phyloP scores from a whole-genome alignment of 92 coral and sea anemone species.

The Bergia puertoricense region DNA sequence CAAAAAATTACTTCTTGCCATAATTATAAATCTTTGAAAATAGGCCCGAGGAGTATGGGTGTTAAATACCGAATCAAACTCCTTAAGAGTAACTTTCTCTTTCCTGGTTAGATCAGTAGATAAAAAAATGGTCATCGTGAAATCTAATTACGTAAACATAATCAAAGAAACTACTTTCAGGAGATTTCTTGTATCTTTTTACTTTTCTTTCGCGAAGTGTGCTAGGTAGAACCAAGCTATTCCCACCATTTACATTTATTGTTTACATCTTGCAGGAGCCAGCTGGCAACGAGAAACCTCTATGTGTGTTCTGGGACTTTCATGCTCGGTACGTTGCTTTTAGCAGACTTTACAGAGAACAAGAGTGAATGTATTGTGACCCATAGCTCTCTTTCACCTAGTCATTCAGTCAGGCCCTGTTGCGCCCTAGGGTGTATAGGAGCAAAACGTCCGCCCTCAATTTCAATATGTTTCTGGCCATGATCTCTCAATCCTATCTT shows the following conservation, averaged over 20 bases:
- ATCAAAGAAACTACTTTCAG: background rate
- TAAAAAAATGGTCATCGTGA: too few relatives aligned
- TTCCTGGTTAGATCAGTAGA: too few relatives aligned
- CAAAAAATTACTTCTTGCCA: too few relatives aligned
- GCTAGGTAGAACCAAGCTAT: background rate
- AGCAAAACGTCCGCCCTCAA: too few relatives aligned
- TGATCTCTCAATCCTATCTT: too few relatives aligned
- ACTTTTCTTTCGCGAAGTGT: background rate
- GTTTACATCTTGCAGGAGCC: constrained; percentile 2
- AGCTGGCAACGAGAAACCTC: constrained; percentile 9
- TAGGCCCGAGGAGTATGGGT: too few relatives aligned
- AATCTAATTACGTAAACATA: too few relatives aligned
- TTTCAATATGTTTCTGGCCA: too few relatives aligned
- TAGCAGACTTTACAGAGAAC: background rate
- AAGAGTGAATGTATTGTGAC: background rate
- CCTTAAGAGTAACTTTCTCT: too few relatives aligned
- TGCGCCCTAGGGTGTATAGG: background rate
- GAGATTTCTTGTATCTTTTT: background rate
- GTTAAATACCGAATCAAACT: too few relatives aligned
- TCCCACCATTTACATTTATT: too few relatives aligned
- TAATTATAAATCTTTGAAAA: too few relatives aligned
- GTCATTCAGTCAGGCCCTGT: background rate
- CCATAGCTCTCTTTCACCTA: background rate
- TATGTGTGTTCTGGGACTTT: constrained; percentile 35
- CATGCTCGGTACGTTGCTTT: background rate